Conservation (phyloP, 92 coral and sea anemone species). For the Ricordea florida region DNA sequence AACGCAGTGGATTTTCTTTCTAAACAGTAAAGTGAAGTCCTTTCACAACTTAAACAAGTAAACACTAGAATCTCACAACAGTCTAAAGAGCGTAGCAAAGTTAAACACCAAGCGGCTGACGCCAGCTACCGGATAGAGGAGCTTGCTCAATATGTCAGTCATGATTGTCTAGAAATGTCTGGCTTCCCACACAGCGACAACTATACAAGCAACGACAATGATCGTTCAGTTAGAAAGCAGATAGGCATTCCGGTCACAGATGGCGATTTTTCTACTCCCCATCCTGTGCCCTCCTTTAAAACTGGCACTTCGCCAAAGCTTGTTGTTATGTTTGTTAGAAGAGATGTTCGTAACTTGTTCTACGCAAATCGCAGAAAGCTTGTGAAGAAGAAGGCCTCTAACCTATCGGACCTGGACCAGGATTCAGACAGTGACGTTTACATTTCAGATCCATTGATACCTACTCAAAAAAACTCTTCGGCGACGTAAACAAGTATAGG, state of each 20-base stretch:
- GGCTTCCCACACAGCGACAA: neutral
- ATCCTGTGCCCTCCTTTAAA: neutral
- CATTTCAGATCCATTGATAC: conserved; percentile 3
- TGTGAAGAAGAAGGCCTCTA: neutral
- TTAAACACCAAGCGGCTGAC: too few species aligned
- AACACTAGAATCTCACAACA: too few species aligned
- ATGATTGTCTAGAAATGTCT: neutral
- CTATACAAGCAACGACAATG: neutral
- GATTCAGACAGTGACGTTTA: neutral
- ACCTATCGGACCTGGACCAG: too few species aligned
- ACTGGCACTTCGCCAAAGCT: conserved; percentile 5
- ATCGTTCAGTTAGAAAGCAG: neutral
- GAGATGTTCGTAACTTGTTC: conserved; percentile 3
- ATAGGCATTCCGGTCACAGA: neutral
- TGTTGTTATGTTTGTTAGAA: conserved; percentile 6
- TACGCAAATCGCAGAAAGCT: conserved; percentile 5
- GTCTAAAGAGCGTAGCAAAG: too few species aligned
- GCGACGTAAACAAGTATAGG: neutral
- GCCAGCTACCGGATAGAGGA: too few species aligned
- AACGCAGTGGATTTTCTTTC: too few species aligned
- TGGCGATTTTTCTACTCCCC: neutral
- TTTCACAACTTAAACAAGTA: too few species aligned
- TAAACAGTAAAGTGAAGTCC: too few species aligned
- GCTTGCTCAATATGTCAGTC: too few species aligned
- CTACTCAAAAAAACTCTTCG: neutral